Conservation (phyloP, 2,888 invertebrate species). For the Tipula confusa region DNA sequence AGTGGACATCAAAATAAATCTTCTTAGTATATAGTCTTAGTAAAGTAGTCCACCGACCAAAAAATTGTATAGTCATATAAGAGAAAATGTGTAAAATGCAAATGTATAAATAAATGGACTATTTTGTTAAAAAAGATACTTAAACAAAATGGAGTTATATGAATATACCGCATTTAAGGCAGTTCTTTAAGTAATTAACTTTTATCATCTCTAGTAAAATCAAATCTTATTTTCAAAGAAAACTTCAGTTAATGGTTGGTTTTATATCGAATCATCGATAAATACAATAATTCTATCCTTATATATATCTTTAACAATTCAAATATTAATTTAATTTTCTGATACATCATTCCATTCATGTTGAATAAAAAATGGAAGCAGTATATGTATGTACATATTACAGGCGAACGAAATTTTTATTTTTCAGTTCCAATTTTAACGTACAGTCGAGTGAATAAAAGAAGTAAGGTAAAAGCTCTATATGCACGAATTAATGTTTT, state of each 20-base stretch:
- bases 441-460: background rate
- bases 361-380: background rate
- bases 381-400: background rate
- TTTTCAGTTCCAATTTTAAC: background rate
- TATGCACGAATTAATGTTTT: background rate
- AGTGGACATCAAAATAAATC: too few species aligned
- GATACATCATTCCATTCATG: background rate
- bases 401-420: background rate
- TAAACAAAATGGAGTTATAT: too few species aligned
- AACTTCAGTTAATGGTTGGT: background rate
- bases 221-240: background rate
- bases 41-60: too few species aligned
- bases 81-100: background rate
- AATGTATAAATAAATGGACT: too few species aligned
- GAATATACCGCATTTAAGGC: too few species aligned
- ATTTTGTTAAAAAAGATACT: too few species aligned
- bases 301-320: background rate
- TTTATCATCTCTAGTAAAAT: background rate
- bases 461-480: background rate
- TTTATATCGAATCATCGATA: too few species aligned
- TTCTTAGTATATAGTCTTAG: too few species aligned
- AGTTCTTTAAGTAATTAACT: background rate
- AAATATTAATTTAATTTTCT: background rate
- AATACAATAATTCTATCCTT: too few species aligned
- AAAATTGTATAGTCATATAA: too few species aligned